Percentiles rank a stretch among this genome's conserved stretches.
Conservation (phyloP, 2,113 vertebrate genomes). For the Otus sunia region DNA sequence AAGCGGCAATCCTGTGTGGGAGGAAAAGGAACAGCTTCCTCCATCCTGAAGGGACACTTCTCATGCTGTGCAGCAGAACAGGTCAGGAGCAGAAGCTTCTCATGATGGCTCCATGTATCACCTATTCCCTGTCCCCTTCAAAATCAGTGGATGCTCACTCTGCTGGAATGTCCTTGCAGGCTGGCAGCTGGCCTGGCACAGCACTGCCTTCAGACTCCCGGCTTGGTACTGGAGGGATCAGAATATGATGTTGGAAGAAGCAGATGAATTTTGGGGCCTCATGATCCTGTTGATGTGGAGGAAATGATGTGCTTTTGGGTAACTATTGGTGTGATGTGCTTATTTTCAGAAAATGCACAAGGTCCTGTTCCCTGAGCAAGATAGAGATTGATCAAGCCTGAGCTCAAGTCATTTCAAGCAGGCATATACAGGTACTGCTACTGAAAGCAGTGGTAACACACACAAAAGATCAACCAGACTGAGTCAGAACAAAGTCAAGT, state of each 20-base stretch:
- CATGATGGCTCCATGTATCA: rapidly evolving
- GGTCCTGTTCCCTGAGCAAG: neutral
- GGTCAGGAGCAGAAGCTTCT: neutral
- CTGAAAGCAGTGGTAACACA: neutral
- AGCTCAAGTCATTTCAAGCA: slow-evolving; percentile 22
- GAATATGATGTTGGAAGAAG: neutral
- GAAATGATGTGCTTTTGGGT: neutral
- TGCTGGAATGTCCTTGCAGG: neutral
- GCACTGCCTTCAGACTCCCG: neutral
- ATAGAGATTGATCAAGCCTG: neutral
- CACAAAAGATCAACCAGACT: neutral
- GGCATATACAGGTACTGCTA: neutral
- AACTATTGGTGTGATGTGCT: neutral
- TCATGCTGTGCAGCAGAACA: neutral
- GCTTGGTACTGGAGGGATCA: neutral
- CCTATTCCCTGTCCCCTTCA: neutral
- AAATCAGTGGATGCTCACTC: neutral
- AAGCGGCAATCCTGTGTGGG: neutral
- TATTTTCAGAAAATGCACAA: slow-evolving; percentile 8
- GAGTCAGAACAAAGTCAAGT: slow-evolving; percentile 24
- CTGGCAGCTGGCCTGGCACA: neutral
- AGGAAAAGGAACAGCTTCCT: neutral
- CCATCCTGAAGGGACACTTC: neutral
- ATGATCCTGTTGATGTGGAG: neutral
- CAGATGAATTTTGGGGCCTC: neutral